Base-by-base conservation (phyloP, 2,888 invertebrate species). In the Ecliptopera silaceata region DNA sequence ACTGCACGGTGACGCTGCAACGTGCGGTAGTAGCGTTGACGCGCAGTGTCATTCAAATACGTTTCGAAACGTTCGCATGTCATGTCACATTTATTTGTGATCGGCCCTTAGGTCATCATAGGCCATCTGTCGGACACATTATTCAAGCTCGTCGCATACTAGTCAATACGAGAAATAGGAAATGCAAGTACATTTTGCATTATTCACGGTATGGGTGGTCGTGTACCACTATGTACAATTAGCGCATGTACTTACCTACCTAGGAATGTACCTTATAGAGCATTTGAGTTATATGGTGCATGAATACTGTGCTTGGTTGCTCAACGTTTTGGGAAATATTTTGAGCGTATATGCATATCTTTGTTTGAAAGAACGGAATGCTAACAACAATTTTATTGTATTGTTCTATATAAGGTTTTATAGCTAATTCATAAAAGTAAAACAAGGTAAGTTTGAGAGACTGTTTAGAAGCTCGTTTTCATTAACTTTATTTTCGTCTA, bases 181-280 rank as follows among this genome's bases (percentile, higher is more conserved):
- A 66, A 29, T 46, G 36, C 49, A 45, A 26, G 58, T 50, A 54
- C 69, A 72, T 72, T n/a, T 69, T 66, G 63, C 68, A 75, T 76
- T 76, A 75, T 70, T 63, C 66, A 70, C 75, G 64, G 69, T 67
- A 63, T 72, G 80, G 82, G 82, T 81, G 84, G 84, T 79, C 83
- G 69, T 70, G 32, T 54, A 36, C 12, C 26, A 20, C 32, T 32
- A 66, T 22, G 32, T 61, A 59, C 68, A 70, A 69, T 73, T 65
- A 57, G 58, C 57, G 50, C 43, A 44, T 36, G 46, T 34, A 34
- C 29, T 20, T 36, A 34, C 43, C n/a, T 42, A 31, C 5, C 32
- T n/a, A n/a, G n/a, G n/a, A n/a, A n/a, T 6, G 26, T 26, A 26
- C 26, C 6, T 26, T 26, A 36, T 36, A 15, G 31, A 43, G 38